phyloP scores from a whole-genome alignment of 2,797 vertebrate species.

The Lepus townsendii region DNA sequence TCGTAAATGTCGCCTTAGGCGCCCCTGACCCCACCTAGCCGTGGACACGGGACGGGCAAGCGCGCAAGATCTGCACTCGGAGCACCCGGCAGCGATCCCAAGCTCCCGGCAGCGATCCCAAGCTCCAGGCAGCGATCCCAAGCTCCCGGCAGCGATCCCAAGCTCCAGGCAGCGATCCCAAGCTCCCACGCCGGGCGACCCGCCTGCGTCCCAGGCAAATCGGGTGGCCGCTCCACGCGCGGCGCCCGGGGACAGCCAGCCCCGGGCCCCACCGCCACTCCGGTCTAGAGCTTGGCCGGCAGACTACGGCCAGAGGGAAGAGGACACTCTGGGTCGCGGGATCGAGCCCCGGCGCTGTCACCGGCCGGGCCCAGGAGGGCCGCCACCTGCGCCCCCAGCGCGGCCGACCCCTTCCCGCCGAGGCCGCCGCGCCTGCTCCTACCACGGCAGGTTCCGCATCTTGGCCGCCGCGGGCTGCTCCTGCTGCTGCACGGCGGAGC shows the following conservation, averaged over 20 bases:
- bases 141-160: constrained; percentile 7
- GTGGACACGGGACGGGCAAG: neutral
- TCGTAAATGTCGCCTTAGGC: no score
- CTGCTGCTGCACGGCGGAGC: constrained; percentile 72
- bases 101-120: neutral
- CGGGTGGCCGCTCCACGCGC: no score
- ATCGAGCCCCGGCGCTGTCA: neutral
- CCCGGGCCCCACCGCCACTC: no score
- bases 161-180: neutral
- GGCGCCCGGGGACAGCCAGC: no score
- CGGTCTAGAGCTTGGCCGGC: no score
- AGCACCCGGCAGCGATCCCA: neutral
- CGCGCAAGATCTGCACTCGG: neutral
- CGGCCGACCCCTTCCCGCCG: neutral
- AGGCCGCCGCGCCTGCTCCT: constrained; percentile 76
- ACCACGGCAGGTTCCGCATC: constrained; percentile 94
- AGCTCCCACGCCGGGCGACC: neutral
- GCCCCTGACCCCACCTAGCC: neutral
- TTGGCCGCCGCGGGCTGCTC: constrained; percentile 75
- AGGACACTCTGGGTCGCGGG: neutral
- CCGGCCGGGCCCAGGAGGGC: neutral
- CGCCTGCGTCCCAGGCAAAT: no score
- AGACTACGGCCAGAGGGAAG: neutral
- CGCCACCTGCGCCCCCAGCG: neutral
- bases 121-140: constrained; percentile 15